Conservation (phyloP, 2,888 invertebrate genomes). For the Lissocephala sabroskyi region DNA sequence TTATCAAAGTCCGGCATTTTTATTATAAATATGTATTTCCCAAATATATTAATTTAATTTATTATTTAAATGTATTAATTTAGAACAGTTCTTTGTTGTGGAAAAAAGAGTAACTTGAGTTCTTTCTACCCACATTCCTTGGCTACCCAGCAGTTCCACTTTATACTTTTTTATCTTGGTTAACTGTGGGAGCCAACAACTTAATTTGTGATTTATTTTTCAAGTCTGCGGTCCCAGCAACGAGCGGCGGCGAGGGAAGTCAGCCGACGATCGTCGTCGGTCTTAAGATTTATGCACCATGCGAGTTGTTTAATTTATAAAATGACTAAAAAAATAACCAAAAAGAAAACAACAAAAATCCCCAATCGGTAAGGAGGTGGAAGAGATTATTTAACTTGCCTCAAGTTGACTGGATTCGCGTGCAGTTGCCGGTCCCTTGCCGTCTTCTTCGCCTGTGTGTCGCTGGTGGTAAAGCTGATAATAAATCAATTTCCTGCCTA, state of each 20-base stretch:
- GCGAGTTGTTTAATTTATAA: slow-evolving; percentile 46
- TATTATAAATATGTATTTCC: no score
- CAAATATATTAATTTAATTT: no score
- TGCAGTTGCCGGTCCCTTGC: slow-evolving; percentile 8
- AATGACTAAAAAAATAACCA: slow-evolving; percentile 19
- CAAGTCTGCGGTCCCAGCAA: neutral
- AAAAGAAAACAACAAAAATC: neutral
- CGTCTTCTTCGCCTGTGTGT: no score
- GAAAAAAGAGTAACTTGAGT: no score
- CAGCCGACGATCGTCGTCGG: slow-evolving; percentile 3
- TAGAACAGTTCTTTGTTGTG: no score
- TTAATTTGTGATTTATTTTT: slow-evolving; percentile 59
- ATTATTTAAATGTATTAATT: no score
- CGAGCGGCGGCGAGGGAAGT: neutral
- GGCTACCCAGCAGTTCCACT: no score
- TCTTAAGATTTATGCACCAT: slow-evolving; percentile 39
- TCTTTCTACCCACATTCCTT: no score
- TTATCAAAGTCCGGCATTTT: no score
- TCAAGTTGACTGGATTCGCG: neutral
- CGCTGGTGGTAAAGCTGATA: no score
- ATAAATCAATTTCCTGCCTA: slow-evolving; percentile 65
- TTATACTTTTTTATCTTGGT: slow-evolving; percentile 11
- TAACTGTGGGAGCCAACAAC: slow-evolving; percentile 66
- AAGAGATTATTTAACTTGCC: neutral
- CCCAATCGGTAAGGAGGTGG: neutral